Percentiles rank a stretch among this genome's conserved stretches.
Conservation (phyloP, 1,140 invertebrate genomes). For the Whitmania pigra region DNA sequence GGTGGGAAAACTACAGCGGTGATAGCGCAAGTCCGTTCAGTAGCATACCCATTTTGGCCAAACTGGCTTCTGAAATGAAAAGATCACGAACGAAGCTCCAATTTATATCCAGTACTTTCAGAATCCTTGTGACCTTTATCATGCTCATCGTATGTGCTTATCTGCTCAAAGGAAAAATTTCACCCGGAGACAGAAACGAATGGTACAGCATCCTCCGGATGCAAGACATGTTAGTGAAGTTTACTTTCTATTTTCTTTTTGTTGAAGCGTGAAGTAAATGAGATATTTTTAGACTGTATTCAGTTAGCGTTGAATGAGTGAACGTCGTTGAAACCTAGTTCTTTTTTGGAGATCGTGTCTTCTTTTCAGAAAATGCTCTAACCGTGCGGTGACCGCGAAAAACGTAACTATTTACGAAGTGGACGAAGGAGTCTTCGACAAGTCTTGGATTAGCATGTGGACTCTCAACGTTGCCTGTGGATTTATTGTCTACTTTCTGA, state of each 20-base stretch:
- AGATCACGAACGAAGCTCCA: conserved; percentile 16
- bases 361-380: conserved; percentile 4
- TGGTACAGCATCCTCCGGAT: not conserved
- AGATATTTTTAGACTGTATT: too few species aligned
- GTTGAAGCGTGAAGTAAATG: too few species aligned
- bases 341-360: not conserved
- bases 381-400: not conserved
- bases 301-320: not conserved
- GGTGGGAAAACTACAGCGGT: conserved; percentile 17
- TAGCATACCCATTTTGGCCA: not conserved
- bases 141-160: conserved; percentile 6
- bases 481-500: conserved; percentile 13
- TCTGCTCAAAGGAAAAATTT: conserved; percentile 7
- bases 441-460: conserved; percentile 13
- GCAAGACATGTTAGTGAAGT: conserved; percentile 7
- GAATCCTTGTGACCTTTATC: not conserved
- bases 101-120: conserved; percentile 3
- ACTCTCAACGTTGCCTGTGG: conserved; percentile 1
- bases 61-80: not conserved
- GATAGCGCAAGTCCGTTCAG: not conserved
- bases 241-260: too few species aligned
- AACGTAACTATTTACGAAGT: not conserved
- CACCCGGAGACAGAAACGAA: not conserved
- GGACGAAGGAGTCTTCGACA: not conserved
- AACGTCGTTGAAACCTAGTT: not conserved